Base-by-base conservation (phyloP, 2,113 vertebrate species). In the Grammomys dolichurus region DNA sequence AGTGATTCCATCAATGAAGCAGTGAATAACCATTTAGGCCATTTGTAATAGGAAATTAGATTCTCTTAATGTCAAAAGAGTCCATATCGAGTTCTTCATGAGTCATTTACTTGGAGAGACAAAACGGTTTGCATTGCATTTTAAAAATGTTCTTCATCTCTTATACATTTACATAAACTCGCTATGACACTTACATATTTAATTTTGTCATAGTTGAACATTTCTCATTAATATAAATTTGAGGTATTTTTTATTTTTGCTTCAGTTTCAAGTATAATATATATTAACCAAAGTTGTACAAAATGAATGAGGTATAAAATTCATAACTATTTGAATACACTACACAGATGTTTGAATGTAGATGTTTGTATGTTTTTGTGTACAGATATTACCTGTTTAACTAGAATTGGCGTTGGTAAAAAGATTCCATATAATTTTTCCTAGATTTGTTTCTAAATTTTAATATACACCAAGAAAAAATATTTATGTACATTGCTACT, bases 21-120 rank as follows among this genome's bases (percentile, higher is more conserved):
- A 80, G 90, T 40, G 22, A 7, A 58, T 73, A 82, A 60, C 69
- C 24, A 87, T 91, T 95, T 17, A 58, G 58, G 6, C 11, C 80
- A 94, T 95, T 95, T 95, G 63, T 87, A 94, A 93, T 28, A 86
- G 65, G 63, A 89, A 95, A 84, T 89, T 94, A 63, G 31, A 94
- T 90, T 73, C 0, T 19, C 76, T 82, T 67, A n/a, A 51, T 70
- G 36, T 26, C 10, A 90, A 90, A 65, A 85, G 33, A 26, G 7
- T 70, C 80, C 11, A 90, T 10, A 69, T 69, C 0, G 48, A 95
- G 20, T 8, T 87, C 11, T 92, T 63, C 60, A 75, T 91, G 60
- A 63, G 48, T 56, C 70, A 11, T 91, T 92, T 89, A 51, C 22
- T 43, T 48, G 72, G 40, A 73, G 2, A 94, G 5, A 81, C 0